Evolutionary conservation across 2,888 invertebrate genomes (phyloP).

Genomic region (Ceratothoa steindachneri): DNA sequence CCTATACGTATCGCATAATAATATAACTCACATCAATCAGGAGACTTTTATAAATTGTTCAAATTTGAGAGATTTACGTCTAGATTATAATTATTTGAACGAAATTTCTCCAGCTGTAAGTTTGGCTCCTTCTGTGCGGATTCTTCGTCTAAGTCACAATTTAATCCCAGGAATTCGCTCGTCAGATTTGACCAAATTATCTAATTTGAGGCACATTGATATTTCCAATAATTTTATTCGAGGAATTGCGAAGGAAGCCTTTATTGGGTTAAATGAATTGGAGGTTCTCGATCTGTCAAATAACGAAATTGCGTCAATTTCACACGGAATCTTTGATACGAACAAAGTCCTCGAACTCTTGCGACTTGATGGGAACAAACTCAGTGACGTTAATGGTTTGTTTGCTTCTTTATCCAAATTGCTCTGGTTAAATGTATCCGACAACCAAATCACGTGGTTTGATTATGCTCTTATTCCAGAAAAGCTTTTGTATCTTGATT

Average conservation of each 20-base stretch:
- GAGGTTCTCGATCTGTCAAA: conserved; percentile 76
- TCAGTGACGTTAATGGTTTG: conserved; percentile 75
- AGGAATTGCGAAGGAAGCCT: conserved; percentile 64
- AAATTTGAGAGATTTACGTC: conserved; percentile 80
- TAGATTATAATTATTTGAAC: conserved; percentile 79
- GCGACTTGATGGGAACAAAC: conserved; percentile 76
- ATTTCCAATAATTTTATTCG: conserved; percentile 53
- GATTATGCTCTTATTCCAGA: conserved; percentile 79
- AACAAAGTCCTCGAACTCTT: conserved; percentile 78
- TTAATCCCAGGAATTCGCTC: conserved; percentile 74
- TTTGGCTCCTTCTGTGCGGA: conserved; percentile 78
- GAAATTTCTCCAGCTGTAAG: conserved; percentile 74
- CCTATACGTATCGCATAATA: conserved; percentile 79
- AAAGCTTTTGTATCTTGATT: conserved; percentile 79
- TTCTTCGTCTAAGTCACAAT: conserved; percentile 88
- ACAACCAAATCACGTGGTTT: conserved; percentile 82
- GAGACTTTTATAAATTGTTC: conserved; percentile 87
- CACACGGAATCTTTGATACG: conserved; percentile 74
- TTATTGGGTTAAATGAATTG: conserved; percentile 75
- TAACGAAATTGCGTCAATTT: conserved; percentile 66
- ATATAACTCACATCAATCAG: conserved; percentile 74
- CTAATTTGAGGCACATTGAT: conserved; percentile 59
- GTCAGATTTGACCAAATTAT: conserved; percentile 77
- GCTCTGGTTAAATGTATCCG: conserved; percentile 84
- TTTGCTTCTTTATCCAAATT: conserved; percentile 77